Evolutionary conservation across 2,113 vertebrate genomes (phyloP), one percentile per base, ranked within the genome.

Genomic region (Thalassarche chlororhynchos): DNA sequence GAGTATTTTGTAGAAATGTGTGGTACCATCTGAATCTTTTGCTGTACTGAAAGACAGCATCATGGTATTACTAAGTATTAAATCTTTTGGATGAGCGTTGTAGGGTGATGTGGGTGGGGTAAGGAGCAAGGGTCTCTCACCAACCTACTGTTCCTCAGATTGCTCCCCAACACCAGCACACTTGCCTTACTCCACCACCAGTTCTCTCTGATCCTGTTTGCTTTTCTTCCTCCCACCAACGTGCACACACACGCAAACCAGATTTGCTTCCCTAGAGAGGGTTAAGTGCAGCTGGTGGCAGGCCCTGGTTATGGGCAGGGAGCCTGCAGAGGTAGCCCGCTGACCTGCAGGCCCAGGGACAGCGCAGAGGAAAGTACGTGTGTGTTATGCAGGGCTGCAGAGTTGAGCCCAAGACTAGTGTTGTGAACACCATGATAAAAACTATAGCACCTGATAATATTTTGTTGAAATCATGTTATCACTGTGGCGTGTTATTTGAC

Each of bases 231-330:
- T 93, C 75, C 46, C 36, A 8, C 25, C 44, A 49, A 12, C 0
- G 0, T 36, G 23, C 46, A 17, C 14, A 3, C 23, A 3, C 5
- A 3, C 5, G 0, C 23, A 29, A 6, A 34, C 12, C 36, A 17
- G 19, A 17, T 52, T 42, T 44, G 34, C 16, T 70, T 54, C 60
- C 69, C 17, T 32, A 0, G 26, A 40, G 46, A 18, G 46, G 23
- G 40, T 52, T 44, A 20, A 36, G 40, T 0, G 3, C 47, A 76
- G 54, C 58, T 66, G 68, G 71, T 55, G 40, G 36, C 71, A 74
- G 54, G 58, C 14, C 29, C 54, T 64, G 31, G 10, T 40, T 40
- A 9, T 5, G 34, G 58, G 32, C 61, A 24, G 55, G 47, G 32
- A 68, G 69, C 64, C 26, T 11, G 2, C 17, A 17, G 54, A n/a